Conservation (phyloP, 2,113 vertebrate genomes). For the Passerina amoena region DNA sequence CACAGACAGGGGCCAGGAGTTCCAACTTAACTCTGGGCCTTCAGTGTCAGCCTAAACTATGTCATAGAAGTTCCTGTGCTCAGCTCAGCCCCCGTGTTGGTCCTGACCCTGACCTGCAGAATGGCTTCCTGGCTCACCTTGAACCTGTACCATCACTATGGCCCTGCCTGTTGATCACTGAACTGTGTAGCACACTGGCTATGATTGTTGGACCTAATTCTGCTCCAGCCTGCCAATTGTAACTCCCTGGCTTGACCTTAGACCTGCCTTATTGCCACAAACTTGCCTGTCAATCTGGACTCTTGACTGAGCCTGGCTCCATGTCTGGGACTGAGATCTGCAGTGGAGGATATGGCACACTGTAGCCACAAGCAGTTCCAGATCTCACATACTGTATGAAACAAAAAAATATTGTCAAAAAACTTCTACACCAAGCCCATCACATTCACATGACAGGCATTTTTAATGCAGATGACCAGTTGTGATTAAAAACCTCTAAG, state of each 20-base stretch:
- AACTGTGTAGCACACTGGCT: neutral
- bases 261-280: neutral
- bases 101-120: neutral
- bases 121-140: neutral
- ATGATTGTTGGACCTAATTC: neutral
- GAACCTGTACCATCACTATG: neutral
- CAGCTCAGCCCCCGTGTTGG: fast-evolving
- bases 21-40: neutral
- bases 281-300: neutral
- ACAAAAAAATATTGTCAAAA: neutral
- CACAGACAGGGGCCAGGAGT: neutral
- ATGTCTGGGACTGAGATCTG: no score
- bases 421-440: neutral
- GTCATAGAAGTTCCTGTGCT: neutral
- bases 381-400: neutral
- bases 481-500: neutral
- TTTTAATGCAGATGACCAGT: neutral
- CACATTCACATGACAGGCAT: neutral
- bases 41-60: neutral
- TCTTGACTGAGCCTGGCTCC: neutral
- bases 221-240: neutral
- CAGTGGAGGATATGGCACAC: no score
- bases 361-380: neutral
- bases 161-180: neutral
- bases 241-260: neutral